phyloP scores from a whole-genome alignment of 2,888 invertebrate species.

The Teleogryllus oceanicus region DNA sequence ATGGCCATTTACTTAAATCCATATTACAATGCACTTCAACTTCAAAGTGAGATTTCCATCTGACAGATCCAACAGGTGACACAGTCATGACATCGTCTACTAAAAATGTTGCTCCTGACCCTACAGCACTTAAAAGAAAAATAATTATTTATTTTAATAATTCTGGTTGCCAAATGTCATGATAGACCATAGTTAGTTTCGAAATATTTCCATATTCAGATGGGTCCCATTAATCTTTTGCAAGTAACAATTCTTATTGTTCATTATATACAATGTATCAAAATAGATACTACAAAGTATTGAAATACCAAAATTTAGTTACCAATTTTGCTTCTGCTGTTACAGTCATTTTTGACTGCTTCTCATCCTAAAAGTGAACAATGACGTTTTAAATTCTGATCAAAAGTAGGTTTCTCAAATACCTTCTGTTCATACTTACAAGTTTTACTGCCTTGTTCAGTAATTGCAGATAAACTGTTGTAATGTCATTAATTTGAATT shows the following conservation, averaged over 20 bases:
- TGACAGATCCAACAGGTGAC: conserved; percentile 43
- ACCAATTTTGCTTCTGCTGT: conserved; percentile 25
- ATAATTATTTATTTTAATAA: conserved; percentile 44
- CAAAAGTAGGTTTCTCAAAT: no score
- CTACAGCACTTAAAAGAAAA: conserved; percentile 43
- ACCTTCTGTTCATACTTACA: conserved; percentile 24
- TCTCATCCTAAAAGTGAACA: conserved; percentile 22
- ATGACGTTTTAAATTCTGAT: neutral
- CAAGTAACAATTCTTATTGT: conserved; percentile 39
- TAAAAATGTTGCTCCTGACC: conserved; percentile 41
- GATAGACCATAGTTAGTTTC: conserved; percentile 50
- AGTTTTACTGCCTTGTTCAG: conserved; percentile 30
- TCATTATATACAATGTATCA: neutral
- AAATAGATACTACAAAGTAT: neutral
- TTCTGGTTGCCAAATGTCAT: conserved; percentile 61
- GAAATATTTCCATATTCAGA: conserved; percentile 55
- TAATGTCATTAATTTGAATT: conserved; percentile 24
- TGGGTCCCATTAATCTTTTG: conserved; percentile 60
- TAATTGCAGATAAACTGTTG: conserved; percentile 32
- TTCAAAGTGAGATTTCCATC: conserved; percentile 45
- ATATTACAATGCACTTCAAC: conserved; percentile 46
- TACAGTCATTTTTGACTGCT: conserved; percentile 19
- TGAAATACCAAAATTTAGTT: conserved; percentile 19
- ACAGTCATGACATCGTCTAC: conserved; percentile 43
- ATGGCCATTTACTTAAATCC: conserved; percentile 48